A percentile compares a stretch with the other conserved stretches of the same genome.
These are phyloP conservation scores for Cataglyphis rosenhaueri DNA, from an alignment of 2,888 invertebrate species.

Conservation along the genomic window DNA sequence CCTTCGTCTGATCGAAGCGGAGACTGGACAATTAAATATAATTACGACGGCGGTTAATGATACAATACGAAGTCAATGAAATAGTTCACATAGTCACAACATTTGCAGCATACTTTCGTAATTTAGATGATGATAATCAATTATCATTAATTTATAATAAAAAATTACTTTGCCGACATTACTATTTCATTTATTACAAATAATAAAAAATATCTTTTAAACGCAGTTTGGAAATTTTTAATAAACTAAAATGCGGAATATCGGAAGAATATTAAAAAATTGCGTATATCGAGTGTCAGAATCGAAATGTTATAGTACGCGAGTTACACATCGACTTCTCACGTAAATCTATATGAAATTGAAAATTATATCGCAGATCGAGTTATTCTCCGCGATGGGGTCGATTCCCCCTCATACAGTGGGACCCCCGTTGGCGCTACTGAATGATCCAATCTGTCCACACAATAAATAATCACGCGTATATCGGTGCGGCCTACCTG, in stretches of 20 bases:
- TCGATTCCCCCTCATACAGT: conserved; percentile 61
- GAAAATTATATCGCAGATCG: conserved; percentile 71
- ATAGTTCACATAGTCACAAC: conserved; percentile 45
- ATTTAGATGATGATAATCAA: background rate
- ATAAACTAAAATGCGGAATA: background rate
- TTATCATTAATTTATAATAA: background rate
- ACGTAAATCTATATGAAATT: conserved; percentile 63
- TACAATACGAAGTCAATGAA: conserved; percentile 58
- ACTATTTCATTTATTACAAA: conserved; percentile 16
- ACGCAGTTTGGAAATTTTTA: background rate
- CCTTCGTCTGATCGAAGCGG: conserved; percentile 58
- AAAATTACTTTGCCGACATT: conserved; percentile 53
- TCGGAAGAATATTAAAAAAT: background rate
- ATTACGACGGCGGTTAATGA: conserved; percentile 62
- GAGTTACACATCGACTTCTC: conserved; percentile 26
- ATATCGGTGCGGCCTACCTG: conserved; percentile 73
- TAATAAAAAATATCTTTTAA: background rate
- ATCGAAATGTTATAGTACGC: background rate
- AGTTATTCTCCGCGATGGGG: conserved; percentile 69
- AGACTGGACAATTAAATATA: conserved; percentile 65
- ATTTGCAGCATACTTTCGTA: background rate
- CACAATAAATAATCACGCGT: conserved; percentile 80
- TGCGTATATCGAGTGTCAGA: background rate
- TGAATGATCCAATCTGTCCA: conserved; percentile 81
- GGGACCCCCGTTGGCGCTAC: conserved; percentile 71